These are phyloP conservation scores for Drosophila bunnanda DNA, from an alignment of 2,888 invertebrate species.

Conservation along the genomic window DNA sequence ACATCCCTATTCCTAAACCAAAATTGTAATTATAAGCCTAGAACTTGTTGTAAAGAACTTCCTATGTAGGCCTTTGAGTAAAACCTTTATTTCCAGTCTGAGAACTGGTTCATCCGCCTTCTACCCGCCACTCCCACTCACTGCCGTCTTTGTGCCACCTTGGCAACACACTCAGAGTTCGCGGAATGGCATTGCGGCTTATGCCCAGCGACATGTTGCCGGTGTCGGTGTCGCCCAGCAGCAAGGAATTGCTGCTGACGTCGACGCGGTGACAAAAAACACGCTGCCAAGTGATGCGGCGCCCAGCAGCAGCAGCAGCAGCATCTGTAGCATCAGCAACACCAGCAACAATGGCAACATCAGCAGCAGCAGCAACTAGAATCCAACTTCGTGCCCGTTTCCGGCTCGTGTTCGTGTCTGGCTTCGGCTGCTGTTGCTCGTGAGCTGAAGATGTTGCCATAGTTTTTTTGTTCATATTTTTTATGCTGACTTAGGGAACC, in stretches of 20 bases:
- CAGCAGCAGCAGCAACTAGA: conserved; percentile 45
- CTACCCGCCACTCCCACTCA: background rate
- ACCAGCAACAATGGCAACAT: conserved; percentile 13
- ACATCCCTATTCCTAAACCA: too few relatives aligned
- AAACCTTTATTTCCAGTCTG: background rate
- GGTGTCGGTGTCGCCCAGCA: conserved; percentile 57
- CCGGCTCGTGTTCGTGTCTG: conserved; percentile 32
- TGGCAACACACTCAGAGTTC: conserved; percentile 26
- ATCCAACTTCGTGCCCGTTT: conserved; percentile 56
- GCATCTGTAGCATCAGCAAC: conserved; percentile 45
- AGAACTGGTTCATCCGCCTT: conserved; percentile 17
- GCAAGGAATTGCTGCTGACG: conserved; percentile 65
- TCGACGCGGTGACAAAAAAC: conserved; percentile 78
- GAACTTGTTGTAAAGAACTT: background rate
- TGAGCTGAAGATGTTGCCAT: conserved; percentile 48
- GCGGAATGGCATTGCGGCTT: background rate
- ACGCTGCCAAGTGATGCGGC: conserved; percentile 80
- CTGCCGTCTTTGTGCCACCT: background rate
- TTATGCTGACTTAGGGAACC: conserved; percentile 32
- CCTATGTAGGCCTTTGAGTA: background rate
- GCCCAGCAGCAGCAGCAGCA: conserved; percentile 60
- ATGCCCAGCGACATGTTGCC: conserved; percentile 41
- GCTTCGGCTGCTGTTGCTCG: conserved; percentile 44
- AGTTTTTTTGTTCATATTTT: conserved; percentile 2
- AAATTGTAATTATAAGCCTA: background rate